phyloP scores from a whole-genome alignment of 2,113 vertebrate genomes.

The Lonchura striata region DNA sequence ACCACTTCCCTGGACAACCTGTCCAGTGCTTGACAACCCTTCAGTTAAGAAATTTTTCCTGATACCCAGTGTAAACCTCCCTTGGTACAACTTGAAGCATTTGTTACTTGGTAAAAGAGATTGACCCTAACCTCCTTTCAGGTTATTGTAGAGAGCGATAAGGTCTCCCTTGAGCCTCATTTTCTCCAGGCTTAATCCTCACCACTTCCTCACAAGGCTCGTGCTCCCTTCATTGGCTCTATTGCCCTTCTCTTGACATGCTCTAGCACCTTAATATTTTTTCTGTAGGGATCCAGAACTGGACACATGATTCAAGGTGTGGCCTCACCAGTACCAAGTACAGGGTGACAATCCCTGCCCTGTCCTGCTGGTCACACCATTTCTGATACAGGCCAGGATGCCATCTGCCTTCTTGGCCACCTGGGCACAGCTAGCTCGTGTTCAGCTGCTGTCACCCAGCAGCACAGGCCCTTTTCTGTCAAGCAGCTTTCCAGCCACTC shows the following conservation, averaged over 20 bases:
- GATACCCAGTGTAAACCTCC: neutral
- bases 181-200: neutral
- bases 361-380: neutral
- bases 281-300: neutral
- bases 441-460: neutral
- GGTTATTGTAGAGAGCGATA: rapidly evolving
- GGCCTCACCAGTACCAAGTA: neutral
- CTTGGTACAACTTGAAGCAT: neutral
- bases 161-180: neutral
- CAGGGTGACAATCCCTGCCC: neutral
- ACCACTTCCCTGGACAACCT: neutral
- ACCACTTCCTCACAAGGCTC: neutral
- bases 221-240: neutral
- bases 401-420: neutral
- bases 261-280: neutral
- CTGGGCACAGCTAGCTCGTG: neutral
- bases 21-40: neutral
- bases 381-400: neutral
- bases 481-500: neutral
- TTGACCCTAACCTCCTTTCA: neutral
- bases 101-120: neutral
- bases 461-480: neutral
- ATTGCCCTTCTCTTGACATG: neutral
- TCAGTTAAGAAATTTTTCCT: neutral
- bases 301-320: neutral